Conservation (phyloP, 2,797 vertebrate species). For the Poecilia wingei region DNA sequence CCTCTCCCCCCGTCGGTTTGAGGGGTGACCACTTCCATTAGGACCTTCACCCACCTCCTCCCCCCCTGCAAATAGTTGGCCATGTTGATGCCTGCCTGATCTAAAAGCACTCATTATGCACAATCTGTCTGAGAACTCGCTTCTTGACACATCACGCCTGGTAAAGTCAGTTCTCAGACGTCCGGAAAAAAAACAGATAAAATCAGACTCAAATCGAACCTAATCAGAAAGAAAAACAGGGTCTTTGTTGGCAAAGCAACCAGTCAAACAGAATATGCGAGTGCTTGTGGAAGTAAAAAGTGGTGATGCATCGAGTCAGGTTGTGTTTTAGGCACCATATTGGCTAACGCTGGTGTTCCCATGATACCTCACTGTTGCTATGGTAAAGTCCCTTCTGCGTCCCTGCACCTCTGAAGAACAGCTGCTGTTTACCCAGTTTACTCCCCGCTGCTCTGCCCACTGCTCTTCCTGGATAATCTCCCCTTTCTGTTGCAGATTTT, state of each 20-base stretch:
- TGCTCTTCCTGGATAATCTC: constrained; percentile 89
- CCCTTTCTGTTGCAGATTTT: constrained; percentile 99
- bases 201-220: constrained; percentile 25
- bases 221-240: constrained; percentile 28
- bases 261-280: constrained; percentile 41
- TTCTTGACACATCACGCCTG: constrained; percentile 56
- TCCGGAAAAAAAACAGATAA: constrained; percentile 6
- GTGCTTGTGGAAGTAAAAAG: constrained; percentile 62
- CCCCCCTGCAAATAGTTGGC: constrained; percentile 85
- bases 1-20: constrained; percentile 82
- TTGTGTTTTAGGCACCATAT: constrained; percentile 81
- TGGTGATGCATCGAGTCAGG: constrained; percentile 63
- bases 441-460: constrained; percentile 77
- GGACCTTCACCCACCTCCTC: constrained; percentile 81
- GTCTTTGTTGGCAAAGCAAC: constrained; percentile 27
- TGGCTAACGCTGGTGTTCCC: constrained; percentile 84
- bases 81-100: constrained; percentile 93
- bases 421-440: constrained; percentile 77
- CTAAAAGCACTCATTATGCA: constrained; percentile 65
- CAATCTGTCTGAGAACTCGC: constrained; percentile 79
- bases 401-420: constrained; percentile 83
- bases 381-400: constrained; percentile 81
- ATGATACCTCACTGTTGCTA: constrained; percentile 84
- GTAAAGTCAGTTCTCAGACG: constrained; percentile 83
- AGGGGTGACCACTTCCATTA: constrained; percentile 94